Base-by-base conservation (phyloP, 2,113 vertebrate genomes). In the Tautogolabrus adspersus region DNA sequence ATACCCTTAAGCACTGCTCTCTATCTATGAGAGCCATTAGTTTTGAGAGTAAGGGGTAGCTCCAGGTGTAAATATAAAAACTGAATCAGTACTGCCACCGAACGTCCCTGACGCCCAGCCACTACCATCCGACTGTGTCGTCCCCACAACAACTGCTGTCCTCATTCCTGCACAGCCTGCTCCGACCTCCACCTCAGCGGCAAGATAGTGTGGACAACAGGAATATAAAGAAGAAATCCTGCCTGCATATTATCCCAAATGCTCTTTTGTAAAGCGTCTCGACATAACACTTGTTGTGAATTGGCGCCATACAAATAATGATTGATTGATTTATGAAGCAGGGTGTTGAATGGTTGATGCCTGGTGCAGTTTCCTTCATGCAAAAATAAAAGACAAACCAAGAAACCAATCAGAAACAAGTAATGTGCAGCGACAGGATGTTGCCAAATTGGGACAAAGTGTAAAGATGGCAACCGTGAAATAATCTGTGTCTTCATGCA, bases 391-490 rank as follows among this genome's bases (percentile, higher is more conserved):
- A 42, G 26, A 10, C 3, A 55, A 19, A 23, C 19, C 18, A 30
- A 71, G 37, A 65, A 72, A 56, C 16, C 19, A n/a, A 42, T 18
- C 52, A 5, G 47, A 47, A 52, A n/a, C 21, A 57, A 54, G 58
- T 26, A 21, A 30, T 34, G 49, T 60, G 61, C 22, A 19, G 18
- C 3, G 9, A 51, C 0, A 63, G 34, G 57, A 40, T 66, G 23
- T 58, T 67, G 63, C 64, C 47, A 19, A 74, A 84, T 74, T 60
- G 46, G 42, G 58, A 71, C 9, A 77, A 75, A 86, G 49, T 26
- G 51, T 42, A 52, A 83, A 80, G 51, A 69, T 75, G 3, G 69
- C 62, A 52, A 61, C 37, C 55, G 15, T 11, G 63, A 44, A 76
- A 66, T 61, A 61, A 65, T 52, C 8, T 54, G 6, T 34, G 4